Base-by-base conservation (phyloP, 2,797 vertebrate species). In the Enteromius thamalakanensis region DNA sequence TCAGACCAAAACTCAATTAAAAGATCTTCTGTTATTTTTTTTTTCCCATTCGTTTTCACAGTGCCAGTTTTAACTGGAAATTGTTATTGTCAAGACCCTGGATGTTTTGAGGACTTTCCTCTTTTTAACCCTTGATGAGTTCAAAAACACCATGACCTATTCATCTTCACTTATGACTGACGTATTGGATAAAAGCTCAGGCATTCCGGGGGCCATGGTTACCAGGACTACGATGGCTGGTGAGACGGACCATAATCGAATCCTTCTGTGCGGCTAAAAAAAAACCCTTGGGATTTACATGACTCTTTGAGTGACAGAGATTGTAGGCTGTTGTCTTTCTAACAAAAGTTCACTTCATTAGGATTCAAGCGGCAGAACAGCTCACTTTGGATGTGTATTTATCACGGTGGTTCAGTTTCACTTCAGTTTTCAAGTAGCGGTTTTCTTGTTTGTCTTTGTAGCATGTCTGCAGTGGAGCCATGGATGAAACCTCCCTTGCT, bases 341-440 rank as follows among this genome's bases (percentile, higher is more conserved):
- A 81, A 95, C 94, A 95, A 96, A 95, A 92, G 94, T 93, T 83
- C 2, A 87, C 91, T 93, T 94, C 93, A 94, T 95, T 95, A 93
- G 91, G 89, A 95, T 95, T 95, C 94, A 58, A 79, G 87, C 88
- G 86, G 89, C 91, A 76, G 71, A 55, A 85, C 0, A 47, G 58
- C 87, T 87, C 87, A 86, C 90, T 91, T 92, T 91, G 84, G 90
- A 92, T 90, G 85, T 40, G 85, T 90, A 87, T 94, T 93, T 93
- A 91, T 94, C 89, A 67, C 77, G 19, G 84, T 68, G 42, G 76
- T 71, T 84, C 65, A 58, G 60, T 26, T 80, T 72, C n/a, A 32
- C 45, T 65, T 79, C 64, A 58, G 49, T 53, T 80, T 85, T 71
- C 45, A 65, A 79, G 68, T 62, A 47, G 67, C 14, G 40, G 79